Conservation (phyloP, 2,888 invertebrate genomes). For the Nemurella pictetii region DNA sequence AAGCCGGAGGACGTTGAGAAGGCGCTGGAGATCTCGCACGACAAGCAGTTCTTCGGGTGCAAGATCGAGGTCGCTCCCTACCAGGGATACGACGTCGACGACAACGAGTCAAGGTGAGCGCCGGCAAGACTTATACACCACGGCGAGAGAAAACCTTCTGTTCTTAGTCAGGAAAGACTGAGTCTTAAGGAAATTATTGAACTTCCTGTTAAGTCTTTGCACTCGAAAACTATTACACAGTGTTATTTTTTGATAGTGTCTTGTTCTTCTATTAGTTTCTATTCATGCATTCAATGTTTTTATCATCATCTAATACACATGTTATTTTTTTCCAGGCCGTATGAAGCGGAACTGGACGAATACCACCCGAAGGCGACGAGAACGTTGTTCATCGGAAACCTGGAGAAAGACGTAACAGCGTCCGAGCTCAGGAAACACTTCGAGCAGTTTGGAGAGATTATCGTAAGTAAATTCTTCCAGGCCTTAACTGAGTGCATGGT, state of each 20-base stretch:
- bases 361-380: constrained; percentile 96
- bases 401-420: constrained; percentile 92
- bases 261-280: not conserved
- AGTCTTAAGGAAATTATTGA: too few species aligned
- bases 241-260: too few species aligned
- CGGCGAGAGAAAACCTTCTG: not conserved
- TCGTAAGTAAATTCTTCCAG: constrained; percentile 62
- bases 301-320: too few species aligned
- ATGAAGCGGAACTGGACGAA: constrained; percentile 94
- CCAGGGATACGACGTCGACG: constrained; percentile 69
- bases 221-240: too few species aligned
- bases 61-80: constrained; percentile 95
- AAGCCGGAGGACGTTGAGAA: constrained; percentile 97
- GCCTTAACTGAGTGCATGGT: too few species aligned
- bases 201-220: too few species aligned
- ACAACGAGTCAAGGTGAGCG: constrained; percentile 51
- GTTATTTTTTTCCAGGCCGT: constrained; percentile 65
- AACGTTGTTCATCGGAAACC: constrained; percentile 93
- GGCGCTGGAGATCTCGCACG: constrained; percentile 92
- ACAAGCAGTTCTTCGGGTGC: constrained; percentile 95
- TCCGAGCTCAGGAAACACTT: constrained; percentile 90
- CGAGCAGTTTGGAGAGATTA: constrained; percentile 93
- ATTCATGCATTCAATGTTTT: too few species aligned
- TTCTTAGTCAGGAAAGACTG: not conserved
- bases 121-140: not conserved